Evolutionary conservation across 2,113 vertebrate genomes (phyloP), one percentile per base, ranked within the genome.

Genomic region (Chloroceryle aenea): DNA sequence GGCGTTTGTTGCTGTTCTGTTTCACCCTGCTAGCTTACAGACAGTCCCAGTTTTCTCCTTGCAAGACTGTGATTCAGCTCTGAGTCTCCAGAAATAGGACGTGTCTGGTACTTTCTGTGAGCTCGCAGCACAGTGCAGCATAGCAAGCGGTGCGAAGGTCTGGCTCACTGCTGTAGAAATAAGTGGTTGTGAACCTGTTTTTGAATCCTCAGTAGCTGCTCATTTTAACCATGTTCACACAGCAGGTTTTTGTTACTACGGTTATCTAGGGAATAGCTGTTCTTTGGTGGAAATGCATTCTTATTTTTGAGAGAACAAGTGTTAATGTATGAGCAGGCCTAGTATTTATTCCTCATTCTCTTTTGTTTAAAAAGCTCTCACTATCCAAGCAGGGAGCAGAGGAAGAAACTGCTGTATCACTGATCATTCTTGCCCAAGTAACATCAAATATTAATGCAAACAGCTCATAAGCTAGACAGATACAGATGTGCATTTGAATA

Each of bases 51-150:
- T 47, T 94, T 68, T 66, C 61, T 66, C 47, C 32, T 67, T 69
- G 81, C 75, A 85, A 87, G 86, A 30, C 64, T 69, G 1, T 89
- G 95, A 95, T 93, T 96, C 95, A 97, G 87, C 77, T 48, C 15
- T 7, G 36, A 64, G 58, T 32, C 68, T 94, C 84, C 86, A 91
- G 93, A 95, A 96, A 89, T 76, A 91, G 90, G 90, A 80, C 0
- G 1, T 34, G 90, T 61, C 81, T 92, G 76, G 74, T 88, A 67
- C 88, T 43, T n/a, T 32, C 75, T 17, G 32, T 48, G 72, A 77
- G 34, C 81, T 79, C 2, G 2, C 77, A 18, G 90, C 71, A 19
- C 26, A 1, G 19, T 0, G 15, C 67, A 30, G 84, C 80, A 16
- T 15, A 10, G 67, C 53, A 29, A 78, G 45, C 2, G 0, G 29